These are phyloP conservation scores for Lasiommata megera DNA, from an alignment of 2,888 invertebrate genomes.

Conservation along the genomic window DNA sequence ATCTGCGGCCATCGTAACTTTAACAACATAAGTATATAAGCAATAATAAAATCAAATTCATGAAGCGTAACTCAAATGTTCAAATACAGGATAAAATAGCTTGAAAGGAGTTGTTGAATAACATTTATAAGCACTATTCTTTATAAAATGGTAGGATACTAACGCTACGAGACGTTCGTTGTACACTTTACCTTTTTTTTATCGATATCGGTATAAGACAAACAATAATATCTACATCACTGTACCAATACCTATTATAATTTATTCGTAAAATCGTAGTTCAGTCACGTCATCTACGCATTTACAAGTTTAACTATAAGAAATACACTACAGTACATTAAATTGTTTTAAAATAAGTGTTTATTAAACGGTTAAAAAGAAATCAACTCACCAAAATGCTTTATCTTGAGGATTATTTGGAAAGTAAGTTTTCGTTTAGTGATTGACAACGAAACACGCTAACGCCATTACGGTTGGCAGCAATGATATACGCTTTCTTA, in stretches of 20 bases:
- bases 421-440: conserved; percentile 88
- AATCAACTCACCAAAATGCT: conserved; percentile 87
- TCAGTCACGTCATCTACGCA: conserved; percentile 39
- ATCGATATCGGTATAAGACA: background rate
- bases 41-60: no score
- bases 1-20: no score
- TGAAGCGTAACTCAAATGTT: no score
- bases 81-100: no score
- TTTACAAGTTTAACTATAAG: conserved; percentile 2
- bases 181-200: no score
- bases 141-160: no score
- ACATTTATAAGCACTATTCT: no score
- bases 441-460: conserved; percentile 47
- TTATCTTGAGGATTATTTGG: conserved; percentile 98
- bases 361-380: conserved; percentile 20
- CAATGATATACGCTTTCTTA: conserved; percentile 11
- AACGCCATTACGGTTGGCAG: conserved; percentile 51
- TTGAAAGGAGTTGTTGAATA: no score
- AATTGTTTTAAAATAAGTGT: conserved; percentile 20
- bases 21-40: no score
- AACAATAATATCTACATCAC: background rate
- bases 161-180: no score
- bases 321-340: conserved; percentile 19
- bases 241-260: background rate
- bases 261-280: conserved; percentile 19